Percentiles rank a stretch among this genome's conserved stretches.
Conservation (phyloP, 2,797 vertebrate species). For the Calcarius lapponicus region DNA sequence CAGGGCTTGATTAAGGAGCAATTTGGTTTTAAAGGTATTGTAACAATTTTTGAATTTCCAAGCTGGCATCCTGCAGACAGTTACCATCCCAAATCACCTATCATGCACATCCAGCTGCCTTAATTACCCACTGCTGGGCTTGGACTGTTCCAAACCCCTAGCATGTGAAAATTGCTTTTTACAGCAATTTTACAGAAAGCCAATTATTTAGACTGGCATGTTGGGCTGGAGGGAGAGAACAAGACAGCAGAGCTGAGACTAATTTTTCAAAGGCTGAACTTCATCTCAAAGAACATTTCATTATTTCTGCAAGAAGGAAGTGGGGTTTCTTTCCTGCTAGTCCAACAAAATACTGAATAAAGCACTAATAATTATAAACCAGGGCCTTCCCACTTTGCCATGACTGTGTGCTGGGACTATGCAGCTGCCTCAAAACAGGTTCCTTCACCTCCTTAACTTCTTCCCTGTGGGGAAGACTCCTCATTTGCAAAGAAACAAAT, state of each 20-base stretch:
- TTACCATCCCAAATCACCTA: not conserved
- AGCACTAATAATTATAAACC: not conserved
- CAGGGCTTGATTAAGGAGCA: not conserved
- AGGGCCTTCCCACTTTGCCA: not conserved
- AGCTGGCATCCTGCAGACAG: not conserved
- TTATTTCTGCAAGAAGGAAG: not conserved
- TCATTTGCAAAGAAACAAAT: slow-evolving; percentile 26
- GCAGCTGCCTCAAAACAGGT: not conserved
- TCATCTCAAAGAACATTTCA: slow-evolving; percentile 1
- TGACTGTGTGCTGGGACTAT: not conserved
- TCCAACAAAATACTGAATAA: slow-evolving; percentile 10
- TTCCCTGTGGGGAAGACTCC: not conserved
- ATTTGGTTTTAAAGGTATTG: not conserved
- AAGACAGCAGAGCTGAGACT: not conserved
- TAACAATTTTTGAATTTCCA: not conserved
- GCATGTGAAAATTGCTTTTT: not conserved
- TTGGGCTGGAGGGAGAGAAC: not conserved
- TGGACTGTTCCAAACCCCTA: not conserved
- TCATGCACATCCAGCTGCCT: not conserved
- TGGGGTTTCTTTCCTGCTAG: not conserved
- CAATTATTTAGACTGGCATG: not conserved
- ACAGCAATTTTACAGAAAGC: not conserved
- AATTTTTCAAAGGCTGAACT: slow-evolving; percentile 6
- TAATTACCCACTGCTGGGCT: not conserved
- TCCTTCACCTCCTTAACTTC: not conserved